phyloP scores from a whole-genome alignment of 1,140 invertebrate species.

The Ooceraea biroi region DNA sequence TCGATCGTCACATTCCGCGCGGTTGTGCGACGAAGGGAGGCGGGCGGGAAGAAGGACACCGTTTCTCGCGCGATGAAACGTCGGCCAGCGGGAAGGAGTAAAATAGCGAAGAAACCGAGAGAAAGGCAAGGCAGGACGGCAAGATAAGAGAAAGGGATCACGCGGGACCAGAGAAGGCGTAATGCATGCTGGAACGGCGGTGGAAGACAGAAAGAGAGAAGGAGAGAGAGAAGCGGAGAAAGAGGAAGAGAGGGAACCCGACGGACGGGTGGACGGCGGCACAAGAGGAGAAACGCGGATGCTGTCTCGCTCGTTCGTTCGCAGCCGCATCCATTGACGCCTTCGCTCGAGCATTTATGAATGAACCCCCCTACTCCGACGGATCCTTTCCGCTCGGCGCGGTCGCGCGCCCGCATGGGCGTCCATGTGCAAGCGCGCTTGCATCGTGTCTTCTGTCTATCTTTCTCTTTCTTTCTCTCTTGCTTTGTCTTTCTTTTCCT shows the following conservation, averaged over 20 bases:
- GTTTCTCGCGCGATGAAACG: slow-evolving; percentile 2
- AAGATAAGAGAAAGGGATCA: not conserved
- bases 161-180: slow-evolving; percentile 23
- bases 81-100: slow-evolving; percentile 3
- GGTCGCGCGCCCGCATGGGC: slow-evolving; percentile 34
- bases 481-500: not conserved
- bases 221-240: slow-evolving; percentile 45
- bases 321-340: slow-evolving; percentile 83
- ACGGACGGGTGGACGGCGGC: slow-evolving; percentile 34
- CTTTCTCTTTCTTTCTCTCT: not conserved
- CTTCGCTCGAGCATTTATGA: slow-evolving; percentile 80
- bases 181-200: slow-evolving; percentile 6
- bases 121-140: not conserved
- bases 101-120: slow-evolving; percentile 22
- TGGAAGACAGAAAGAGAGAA: not conserved
- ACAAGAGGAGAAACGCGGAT: slow-evolving; percentile 49
- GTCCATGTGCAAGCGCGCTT: not conserved
- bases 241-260: slow-evolving; percentile 54
- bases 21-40: too few relatives aligned
- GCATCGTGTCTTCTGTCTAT: not conserved
- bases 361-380: slow-evolving; percentile 74
- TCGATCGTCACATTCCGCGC: slow-evolving; percentile 20
- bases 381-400: slow-evolving; percentile 34
- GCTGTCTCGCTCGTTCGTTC: slow-evolving; percentile 76
- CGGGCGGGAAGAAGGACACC: not conserved